These are phyloP conservation scores for Liodrosophila aerea DNA, from an alignment of 2,888 invertebrate genomes.

Conservation along the genomic window DNA sequence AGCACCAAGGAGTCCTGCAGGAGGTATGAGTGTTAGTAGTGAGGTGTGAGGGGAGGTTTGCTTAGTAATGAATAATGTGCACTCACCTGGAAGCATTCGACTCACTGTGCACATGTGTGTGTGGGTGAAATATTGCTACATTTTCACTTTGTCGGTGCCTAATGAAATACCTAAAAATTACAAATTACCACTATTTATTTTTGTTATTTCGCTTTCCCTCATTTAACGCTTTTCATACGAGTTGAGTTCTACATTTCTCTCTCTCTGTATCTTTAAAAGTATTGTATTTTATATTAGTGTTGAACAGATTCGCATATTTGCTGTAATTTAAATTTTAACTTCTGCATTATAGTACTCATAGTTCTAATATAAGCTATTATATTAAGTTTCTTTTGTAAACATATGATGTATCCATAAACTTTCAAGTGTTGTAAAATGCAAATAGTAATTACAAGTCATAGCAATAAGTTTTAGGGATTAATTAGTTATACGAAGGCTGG, in stretches of 20 bases:
- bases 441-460: too few species aligned
- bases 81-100: constrained; percentile 68
- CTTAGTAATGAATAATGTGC: constrained; percentile 70
- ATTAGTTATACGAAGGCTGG: too few species aligned
- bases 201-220: constrained; percentile 42
- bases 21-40: not conserved
- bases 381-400: too few species aligned
- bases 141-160: constrained; percentile 47
- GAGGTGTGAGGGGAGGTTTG: constrained; percentile 25
- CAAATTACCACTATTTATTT: constrained; percentile 55
- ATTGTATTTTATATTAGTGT: constrained; percentile 30
- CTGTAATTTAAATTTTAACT: too few species aligned
- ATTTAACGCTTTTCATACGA: not conserved
- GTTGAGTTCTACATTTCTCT: not conserved
- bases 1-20: constrained; percentile 19
- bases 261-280: constrained; percentile 66
- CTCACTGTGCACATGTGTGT: not conserved
- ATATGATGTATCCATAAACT: too few species aligned
- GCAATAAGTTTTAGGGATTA: too few species aligned
- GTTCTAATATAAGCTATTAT: too few species aligned
- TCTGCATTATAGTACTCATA: too few species aligned
- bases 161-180: constrained; percentile 41
- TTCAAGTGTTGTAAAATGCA: too few species aligned
- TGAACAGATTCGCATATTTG: too few species aligned
- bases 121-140: constrained; percentile 58